A percentile compares a stretch with the other conserved stretches of the same genome.
These are phyloP conservation scores for Melanostoma mellinum DNA, from an alignment of 2,888 invertebrate genomes.

Conservation along the genomic window DNA sequence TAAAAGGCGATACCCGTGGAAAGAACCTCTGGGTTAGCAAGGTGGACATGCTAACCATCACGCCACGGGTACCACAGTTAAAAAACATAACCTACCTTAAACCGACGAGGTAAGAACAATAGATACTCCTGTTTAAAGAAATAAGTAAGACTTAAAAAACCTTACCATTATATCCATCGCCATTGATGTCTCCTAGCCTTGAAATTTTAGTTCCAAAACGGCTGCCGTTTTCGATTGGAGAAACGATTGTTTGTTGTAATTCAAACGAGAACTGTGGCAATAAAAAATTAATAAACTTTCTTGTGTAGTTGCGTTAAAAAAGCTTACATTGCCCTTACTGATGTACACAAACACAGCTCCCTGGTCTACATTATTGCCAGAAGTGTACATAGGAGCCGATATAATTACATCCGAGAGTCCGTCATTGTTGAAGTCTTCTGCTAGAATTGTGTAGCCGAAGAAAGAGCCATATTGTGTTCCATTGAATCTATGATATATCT, in stretches of 20 bases:
- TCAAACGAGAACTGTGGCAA: constrained; percentile 61
- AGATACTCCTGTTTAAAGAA: background rate
- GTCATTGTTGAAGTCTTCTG: constrained; percentile 84
- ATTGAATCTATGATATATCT: constrained; percentile 66
- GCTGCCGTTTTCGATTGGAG: constrained; percentile 54
- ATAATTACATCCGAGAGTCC: constrained; percentile 85
- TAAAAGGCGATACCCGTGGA: no score
- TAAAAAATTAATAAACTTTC: background rate
- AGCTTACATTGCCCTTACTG: constrained; percentile 72
- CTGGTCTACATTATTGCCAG: constrained; percentile 75
- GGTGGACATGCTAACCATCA: no score
- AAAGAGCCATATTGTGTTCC: constrained; percentile 84
- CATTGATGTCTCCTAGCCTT: constrained; percentile 84
- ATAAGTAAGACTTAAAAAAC: constrained; percentile 2
- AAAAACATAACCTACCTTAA: no score
- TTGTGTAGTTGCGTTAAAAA: background rate
- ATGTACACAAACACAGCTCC: constrained; percentile 75
- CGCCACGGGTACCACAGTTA: no score
- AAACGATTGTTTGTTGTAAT: constrained; percentile 35
- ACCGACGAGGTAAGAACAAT: no score
- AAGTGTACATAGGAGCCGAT: constrained; percentile 83
- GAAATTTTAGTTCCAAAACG: constrained; percentile 74
- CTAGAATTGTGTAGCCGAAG: constrained; percentile 84
- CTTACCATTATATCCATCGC: constrained; percentile 84
- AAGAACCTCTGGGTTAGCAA: no score